Base-by-base conservation (phyloP, 1,140 invertebrate genomes). In the Apolygus lucorum region DNA sequence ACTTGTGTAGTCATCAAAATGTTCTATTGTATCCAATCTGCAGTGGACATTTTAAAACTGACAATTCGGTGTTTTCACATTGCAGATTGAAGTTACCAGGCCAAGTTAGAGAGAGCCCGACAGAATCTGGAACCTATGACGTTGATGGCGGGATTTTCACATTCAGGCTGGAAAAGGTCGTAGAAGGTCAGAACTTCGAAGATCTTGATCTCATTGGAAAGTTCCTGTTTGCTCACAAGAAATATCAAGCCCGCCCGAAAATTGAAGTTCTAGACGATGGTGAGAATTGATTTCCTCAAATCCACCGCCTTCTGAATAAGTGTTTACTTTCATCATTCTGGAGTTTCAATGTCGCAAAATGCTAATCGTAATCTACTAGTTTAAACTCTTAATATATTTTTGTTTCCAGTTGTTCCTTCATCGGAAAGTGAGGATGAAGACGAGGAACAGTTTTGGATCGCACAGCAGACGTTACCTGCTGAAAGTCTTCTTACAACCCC, bases 181-280 rank as follows among this genome's bases (percentile, higher is more conserved):
- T 76, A 28, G 80, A 82, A 52, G 87, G 87, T 1, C 84, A 90
- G 76, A 74, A 85, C 74, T 90, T 91, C 76, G 80, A 84, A 74
- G 85, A 88, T 78, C 79, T 91, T 22, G 87, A 91, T 71, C 84
- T 90, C 79, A 87, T 91, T 63, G 88, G 87, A 1, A 86, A 81
- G 73, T 79, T 91, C 25, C 76, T 90, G 62, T 81, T 82, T 8
- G 84, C 85, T 14, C 71, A 76, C 65, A 79, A 73, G 78, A 84
- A 76, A 73, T 79, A 79, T 67, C 79, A 80, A 70, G 76, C 81
- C 0, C 78, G 77, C 27, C 79, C 82, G 2, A 80, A 76, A 42
- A 85, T 86, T 70, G 81, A 59, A 59, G 54, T 59, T 4, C 22
- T 59, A 24, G 84, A 79, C 78, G 34, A 49, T 13, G 28, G 28